Evolutionary conservation across 2,113 vertebrate genomes (phyloP), one percentile per base, ranked within the genome.

Genomic region (Pongo pygmaeus): DNA sequence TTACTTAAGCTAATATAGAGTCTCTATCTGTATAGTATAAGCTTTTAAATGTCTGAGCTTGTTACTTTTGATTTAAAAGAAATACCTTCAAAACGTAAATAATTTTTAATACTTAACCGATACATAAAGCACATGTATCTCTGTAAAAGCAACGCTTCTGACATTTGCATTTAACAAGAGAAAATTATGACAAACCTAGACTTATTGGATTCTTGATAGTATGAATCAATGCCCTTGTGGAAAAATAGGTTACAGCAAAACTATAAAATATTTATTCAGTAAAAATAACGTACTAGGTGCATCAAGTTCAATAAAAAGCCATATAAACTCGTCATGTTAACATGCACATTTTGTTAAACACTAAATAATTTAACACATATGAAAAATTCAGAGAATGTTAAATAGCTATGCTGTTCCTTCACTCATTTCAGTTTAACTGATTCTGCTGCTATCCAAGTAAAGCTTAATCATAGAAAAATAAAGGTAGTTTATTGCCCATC

Each of bases 341-440:
- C 35, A 89, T 75, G 35, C 17, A 95, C 12, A 67, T 50, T 88
- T 94, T 4, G 1, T 88, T 52, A 95, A 96, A 81, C 43, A 84
- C 20, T 95, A 93, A 97, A 96, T 97, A 95, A 95, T 97, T 98
- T 80, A 93, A 64, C 27, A 43, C 14, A 14, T 46, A 27, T n/a
- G 17, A 89, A 14, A 50, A 93, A 80, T 75, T 91, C 55, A 84
- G 80, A 95, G 46, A 90, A 88, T 88, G 50, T 87, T 70, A 88
- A 87, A 43, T 75, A 84, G 18, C 16, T 72, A 46, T 70, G 32
- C 5, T 90, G 2, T 61, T 55, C n/a, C 32, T 80, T 2, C 12
- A 46, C 8, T 94, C 48, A 55, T 59, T 89, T 25, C 20, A 67
- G 16, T 84, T 88, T 69, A 89, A 67, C 74, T 81, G 32, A 89